Conservation (phyloP, 2,888 invertebrate species). For the Caenorhabditis becei region DNA sequence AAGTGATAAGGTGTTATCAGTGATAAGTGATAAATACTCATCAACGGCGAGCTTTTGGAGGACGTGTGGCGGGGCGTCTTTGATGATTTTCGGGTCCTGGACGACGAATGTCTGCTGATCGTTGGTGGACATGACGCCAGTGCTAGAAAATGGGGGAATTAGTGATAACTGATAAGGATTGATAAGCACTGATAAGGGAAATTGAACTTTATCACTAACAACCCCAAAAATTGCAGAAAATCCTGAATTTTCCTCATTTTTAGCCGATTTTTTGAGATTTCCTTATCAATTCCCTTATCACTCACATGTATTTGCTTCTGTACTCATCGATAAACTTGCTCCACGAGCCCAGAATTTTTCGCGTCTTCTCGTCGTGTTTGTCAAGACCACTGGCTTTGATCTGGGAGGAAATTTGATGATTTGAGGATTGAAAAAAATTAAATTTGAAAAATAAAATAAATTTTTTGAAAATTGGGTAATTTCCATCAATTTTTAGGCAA, state of each 20-base stretch:
- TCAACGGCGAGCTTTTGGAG: conserved; percentile 73
- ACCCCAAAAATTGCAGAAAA: too few species aligned
- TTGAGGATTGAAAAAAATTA: too few species aligned
- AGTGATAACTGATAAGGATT: too few species aligned
- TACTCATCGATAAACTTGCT: conserved; percentile 76
- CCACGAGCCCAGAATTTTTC: conserved; percentile 78
- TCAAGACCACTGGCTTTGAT: conserved; percentile 76
- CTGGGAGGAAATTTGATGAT: too few species aligned
- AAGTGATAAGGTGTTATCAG: too few species aligned
- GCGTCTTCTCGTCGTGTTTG: conserved; percentile 74
- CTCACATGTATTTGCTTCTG: conserved; percentile 77
- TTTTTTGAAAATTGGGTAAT: too few species aligned
- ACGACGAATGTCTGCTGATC: conserved; percentile 75
- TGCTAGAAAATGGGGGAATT: conserved; percentile 61
- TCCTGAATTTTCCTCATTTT: too few species aligned
- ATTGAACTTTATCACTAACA: too few species aligned
- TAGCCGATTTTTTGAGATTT: too few species aligned
- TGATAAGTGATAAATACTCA: conserved; percentile 54
- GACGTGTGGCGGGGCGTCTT: conserved; percentile 79
- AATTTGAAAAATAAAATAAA: too few species aligned
- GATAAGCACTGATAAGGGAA: too few species aligned
- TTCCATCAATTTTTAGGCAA: too few species aligned
- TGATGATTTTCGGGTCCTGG: conserved; percentile 65
- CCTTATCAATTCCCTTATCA: neutral
- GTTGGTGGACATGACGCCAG: conserved; percentile 78